Evolutionary conservation across 2,113 vertebrate species (phyloP).

Genomic region (Brevimyrus niger): DNA sequence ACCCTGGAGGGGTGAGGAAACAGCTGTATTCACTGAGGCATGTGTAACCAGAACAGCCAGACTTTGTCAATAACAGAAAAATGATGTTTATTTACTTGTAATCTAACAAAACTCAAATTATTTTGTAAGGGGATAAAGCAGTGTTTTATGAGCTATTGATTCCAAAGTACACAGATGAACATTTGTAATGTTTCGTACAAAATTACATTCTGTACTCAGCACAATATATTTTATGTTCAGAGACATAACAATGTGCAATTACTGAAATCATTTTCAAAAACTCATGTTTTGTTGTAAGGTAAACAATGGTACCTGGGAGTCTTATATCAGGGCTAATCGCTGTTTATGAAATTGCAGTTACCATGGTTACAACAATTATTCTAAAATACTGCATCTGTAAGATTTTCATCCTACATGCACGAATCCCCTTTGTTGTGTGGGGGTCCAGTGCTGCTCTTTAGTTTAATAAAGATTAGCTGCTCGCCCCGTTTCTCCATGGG

Average conservation of each 20-base stretch:
- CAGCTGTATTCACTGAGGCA: neutral
- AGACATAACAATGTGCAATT: neutral
- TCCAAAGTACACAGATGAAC: neutral
- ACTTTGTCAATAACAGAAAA: neutral
- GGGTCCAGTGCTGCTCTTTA: neutral
- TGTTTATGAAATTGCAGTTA: neutral
- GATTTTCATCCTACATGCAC: neutral
- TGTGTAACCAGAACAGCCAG: neutral
- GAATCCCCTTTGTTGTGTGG: neutral
- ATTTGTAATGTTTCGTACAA: neutral
- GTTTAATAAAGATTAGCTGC: neutral
- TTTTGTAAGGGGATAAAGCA: neutral
- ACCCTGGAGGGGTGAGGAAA: neutral
- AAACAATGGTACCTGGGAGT: slow-evolving; percentile 2
- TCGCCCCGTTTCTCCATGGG: neutral
- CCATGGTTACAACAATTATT: neutral
- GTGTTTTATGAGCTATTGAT: neutral
- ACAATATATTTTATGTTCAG: neutral
- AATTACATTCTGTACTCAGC: neutral
- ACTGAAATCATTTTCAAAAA: neutral
- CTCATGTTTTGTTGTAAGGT: neutral
- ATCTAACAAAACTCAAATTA: neutral
- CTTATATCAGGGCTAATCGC: neutral
- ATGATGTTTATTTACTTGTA: neutral
- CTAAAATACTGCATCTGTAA: neutral